Base-by-base conservation (phyloP, 1,140 invertebrate species). In the Heliconius eleuchia region DNA sequence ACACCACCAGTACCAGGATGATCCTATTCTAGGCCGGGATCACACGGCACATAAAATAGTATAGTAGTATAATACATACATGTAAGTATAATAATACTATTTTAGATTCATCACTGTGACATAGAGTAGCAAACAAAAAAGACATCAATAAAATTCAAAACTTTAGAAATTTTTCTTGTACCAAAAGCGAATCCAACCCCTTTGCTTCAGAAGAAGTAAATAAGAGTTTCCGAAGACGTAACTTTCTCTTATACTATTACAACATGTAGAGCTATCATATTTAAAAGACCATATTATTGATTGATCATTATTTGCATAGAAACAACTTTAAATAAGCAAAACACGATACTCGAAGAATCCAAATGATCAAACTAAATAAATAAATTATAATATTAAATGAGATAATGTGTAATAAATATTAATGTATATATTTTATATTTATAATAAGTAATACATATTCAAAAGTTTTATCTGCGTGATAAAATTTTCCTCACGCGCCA, bases 301-400 rank as follows among this genome's bases (percentile, higher is more conserved):
- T 30, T 30, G 11, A 66, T 66, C 3, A 66, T 66, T 30, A 30
- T 30, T 66, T 13, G 60, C 27, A 66, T 66, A 66, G 60, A 66
- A 66, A 66, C 6, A 66, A 66, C 13, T 27, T 66, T 30, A 13
- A 66, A 66, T 66, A 4, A 30, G 23, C 60, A 13, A 30, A 30
- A 57, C 18, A 57, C 9, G 6, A 57, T 23, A 66, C 2, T 16
- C 16, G 27, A 66, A n/a, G 9, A 23, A 66, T 66, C 23, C 27
- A 16, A 27, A 66, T 30, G 5, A 3, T 6, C 60, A 66, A 23
- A 23, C 13, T 66, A 66, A 66, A 30, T 66, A 66, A 60, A 60
- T 60, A 60, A 30, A 66, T 66, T 66, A 30, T 16, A 66, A 66
- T 66, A 66, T 66, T 66, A 66, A 66, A 27, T 30, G 55, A 60